These are phyloP conservation scores for Lithosia quadra DNA, from an alignment of 2,888 invertebrate species.

Conservation along the genomic window DNA sequence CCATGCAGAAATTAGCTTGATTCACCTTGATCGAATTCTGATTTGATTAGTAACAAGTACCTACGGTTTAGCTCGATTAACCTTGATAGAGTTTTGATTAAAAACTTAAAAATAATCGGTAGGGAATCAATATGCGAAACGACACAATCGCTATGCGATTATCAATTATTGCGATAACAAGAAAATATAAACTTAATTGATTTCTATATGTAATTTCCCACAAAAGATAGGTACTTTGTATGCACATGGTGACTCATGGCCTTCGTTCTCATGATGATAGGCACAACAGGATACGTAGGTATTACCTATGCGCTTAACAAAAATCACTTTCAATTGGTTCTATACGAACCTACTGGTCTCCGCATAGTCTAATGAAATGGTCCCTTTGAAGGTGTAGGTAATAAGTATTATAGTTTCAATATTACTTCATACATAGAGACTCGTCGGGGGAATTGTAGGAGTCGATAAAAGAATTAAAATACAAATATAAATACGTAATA, in stretches of 20 bases:
- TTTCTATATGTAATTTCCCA: background rate
- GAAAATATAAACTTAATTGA: background rate
- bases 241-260: background rate
- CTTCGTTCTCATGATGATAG: background rate
- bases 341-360: too few relatives aligned
- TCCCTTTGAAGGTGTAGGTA: too few relatives aligned
- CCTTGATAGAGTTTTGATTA: conserved; percentile 2
- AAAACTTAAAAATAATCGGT: conserved; percentile 1
- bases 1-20: background rate
- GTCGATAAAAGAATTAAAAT: too few relatives aligned
- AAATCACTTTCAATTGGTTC: too few relatives aligned
- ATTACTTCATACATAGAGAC: too few relatives aligned
- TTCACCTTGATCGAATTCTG: background rate
- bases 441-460: too few relatives aligned
- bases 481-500: background rate
- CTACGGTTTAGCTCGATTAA: background rate
- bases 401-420: too few relatives aligned
- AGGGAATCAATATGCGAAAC: background rate
- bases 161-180: background rate
- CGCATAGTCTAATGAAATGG: too few relatives aligned
- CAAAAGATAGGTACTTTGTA: background rate
- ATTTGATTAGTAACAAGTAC: background rate
- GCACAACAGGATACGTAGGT: too few relatives aligned
- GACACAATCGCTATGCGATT: background rate
- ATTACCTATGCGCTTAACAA: too few relatives aligned